Evolutionary conservation across 35 echinoderm and acorn worm genomes (phyloP).

Genomic region (Chiridota heheva): DNA sequence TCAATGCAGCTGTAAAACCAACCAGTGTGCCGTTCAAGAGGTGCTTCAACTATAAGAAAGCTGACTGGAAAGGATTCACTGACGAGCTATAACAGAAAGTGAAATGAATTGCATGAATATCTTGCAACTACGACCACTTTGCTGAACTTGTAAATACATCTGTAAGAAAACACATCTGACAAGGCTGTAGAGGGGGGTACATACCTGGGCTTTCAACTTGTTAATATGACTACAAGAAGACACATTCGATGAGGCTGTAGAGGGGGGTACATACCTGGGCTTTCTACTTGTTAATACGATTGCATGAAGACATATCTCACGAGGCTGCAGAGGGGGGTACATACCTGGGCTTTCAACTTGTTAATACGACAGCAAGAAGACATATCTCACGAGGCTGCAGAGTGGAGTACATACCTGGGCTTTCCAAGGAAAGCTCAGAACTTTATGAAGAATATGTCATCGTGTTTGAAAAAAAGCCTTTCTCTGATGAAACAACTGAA

Average conservation of each 20-base stretch:
- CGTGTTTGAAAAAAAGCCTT: constrained; percentile 1
- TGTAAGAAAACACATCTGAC: neutral
- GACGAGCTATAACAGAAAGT: constrained; percentile 19
- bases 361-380: too few relatives aligned
- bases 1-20: constrained; percentile 26
- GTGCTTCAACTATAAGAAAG: constrained; percentile 58
- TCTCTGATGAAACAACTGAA: constrained; percentile 3
- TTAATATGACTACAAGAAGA: too few relatives aligned
- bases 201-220: too few relatives aligned
- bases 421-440: constrained; percentile 5
- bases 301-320: too few relatives aligned
- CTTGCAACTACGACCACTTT: constrained; percentile 1
- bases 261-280: too few relatives aligned
- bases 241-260: too few relatives aligned
- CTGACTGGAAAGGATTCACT: constrained; percentile 36
- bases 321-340: neutral
- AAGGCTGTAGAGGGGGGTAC: too few relatives aligned
- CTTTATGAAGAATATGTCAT: neutral
- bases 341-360: constrained; percentile 26
- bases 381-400: constrained; percentile 8
- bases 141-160: neutral
- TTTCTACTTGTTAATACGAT: too few relatives aligned
- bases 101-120: neutral
- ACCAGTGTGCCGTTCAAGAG: constrained; percentile 5
- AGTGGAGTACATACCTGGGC: constrained; percentile 10